Conservation (phyloP, 37 sponge, comb jelly and placozoan genomes). For the Eunapius fragilis region DNA sequence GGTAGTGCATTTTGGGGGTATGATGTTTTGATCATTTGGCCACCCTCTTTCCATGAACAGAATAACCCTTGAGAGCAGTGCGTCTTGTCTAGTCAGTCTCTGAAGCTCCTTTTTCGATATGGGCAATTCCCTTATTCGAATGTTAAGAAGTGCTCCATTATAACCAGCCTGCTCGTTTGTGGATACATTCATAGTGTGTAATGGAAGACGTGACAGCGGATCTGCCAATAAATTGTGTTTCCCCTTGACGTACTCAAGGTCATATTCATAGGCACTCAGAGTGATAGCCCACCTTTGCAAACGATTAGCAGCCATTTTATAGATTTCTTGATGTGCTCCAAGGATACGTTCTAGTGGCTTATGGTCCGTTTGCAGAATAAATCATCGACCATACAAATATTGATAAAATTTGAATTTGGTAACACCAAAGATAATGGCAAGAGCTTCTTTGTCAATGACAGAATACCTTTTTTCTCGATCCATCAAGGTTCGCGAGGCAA, state of each 20-base stretch:
- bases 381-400: conserved; percentile 19
- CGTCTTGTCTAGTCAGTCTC: conserved; percentile 5
- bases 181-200: not conserved
- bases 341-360: conserved; percentile 22
- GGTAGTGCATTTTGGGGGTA: too few relatives aligned
- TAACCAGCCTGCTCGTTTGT: too few relatives aligned
- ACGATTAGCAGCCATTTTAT: conserved; percentile 6
- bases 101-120: conserved; percentile 2
- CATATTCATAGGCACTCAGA: conserved; percentile 14
- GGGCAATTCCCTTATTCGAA: not conserved
- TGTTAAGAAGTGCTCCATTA: too few relatives aligned
- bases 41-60: conserved; percentile 9
- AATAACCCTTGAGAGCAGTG: conserved; percentile 4
- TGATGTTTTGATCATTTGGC: not conserved
- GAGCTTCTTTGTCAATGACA: conserved; percentile 12
- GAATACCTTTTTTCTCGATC: conserved; percentile 23
- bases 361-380: conserved; percentile 23
- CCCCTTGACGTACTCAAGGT: too few relatives aligned
- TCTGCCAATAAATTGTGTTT: too few relatives aligned
- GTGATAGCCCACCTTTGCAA: conserved; percentile 20
- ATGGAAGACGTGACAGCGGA: not conserved
- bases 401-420: not conserved
- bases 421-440: conserved; percentile 3
- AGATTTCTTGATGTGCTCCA: not conserved
- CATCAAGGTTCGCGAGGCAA: conserved; percentile 11